phyloP scores from a whole-genome alignment of 2,888 invertebrate species.

The Zygogramma bicolorata region DNA sequence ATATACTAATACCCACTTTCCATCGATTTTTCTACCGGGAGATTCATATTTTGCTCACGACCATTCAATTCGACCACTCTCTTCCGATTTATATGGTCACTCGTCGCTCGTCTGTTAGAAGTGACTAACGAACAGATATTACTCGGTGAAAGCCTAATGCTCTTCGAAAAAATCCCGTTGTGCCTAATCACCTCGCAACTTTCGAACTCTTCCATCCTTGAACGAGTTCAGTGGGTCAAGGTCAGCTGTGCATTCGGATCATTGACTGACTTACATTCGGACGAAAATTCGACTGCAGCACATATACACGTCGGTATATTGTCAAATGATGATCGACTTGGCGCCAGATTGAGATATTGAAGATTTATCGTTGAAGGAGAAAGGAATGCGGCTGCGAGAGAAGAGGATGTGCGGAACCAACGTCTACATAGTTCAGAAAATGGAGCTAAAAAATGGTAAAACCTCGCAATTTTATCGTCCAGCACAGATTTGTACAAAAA shows the following conservation, averaged over 20 bases:
- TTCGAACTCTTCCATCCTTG: slow-evolving; percentile 42
- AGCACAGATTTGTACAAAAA: too few relatives aligned
- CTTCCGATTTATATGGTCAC: too few relatives aligned
- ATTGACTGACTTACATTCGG: slow-evolving; percentile 1
- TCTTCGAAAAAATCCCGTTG: slow-evolving; percentile 28
- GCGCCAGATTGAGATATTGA: not conserved
- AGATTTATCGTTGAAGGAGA: not conserved
- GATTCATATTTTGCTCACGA: too few relatives aligned
- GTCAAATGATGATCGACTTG: not conserved
- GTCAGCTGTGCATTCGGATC: slow-evolving; percentile 34
- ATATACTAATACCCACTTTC: too few relatives aligned
- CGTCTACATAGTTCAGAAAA: not conserved
- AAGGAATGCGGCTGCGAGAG: not conserved
- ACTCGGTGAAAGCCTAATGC: slow-evolving; percentile 33
- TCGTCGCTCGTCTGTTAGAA: not conserved
- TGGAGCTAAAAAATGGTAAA: too few relatives aligned
- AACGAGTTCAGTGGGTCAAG: slow-evolving; percentile 47
- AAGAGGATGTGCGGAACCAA: not conserved
- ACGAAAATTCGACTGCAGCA: not conserved
- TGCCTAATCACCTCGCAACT: slow-evolving; percentile 34
- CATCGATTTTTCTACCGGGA: too few relatives aligned
- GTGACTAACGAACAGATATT: slow-evolving; percentile 17
- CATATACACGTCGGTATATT: not conserved
- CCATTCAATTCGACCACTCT: too few relatives aligned
- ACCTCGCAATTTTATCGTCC: too few relatives aligned